These are phyloP conservation scores for Nyctibius bracteatus DNA, from an alignment of 2,113 vertebrate genomes.

Conservation along the genomic window DNA sequence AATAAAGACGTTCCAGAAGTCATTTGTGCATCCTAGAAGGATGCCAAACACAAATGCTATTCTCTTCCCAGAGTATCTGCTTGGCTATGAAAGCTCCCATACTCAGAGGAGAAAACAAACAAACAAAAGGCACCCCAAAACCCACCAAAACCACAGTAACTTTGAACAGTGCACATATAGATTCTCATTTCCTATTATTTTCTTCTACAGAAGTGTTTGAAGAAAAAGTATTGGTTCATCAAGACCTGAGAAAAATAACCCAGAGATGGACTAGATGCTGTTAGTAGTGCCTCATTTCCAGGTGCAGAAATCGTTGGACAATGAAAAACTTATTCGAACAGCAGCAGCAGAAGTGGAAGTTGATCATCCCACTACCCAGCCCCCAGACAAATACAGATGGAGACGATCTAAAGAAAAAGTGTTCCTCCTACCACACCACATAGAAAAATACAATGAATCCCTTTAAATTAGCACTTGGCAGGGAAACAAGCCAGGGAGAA, in stretches of 20 bases:
- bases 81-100: background rate
- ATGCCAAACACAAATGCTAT: background rate
- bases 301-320: background rate
- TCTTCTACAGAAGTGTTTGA: background rate
- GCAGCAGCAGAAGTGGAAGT: conserved; percentile 5
- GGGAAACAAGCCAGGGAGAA: background rate
- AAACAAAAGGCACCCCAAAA: background rate
- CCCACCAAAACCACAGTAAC: background rate
- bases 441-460: conserved; percentile 11
- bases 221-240: background rate
- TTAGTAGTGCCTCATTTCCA: background rate
- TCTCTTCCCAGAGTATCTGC: background rate
- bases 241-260: background rate
- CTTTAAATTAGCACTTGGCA: conserved; percentile 30
- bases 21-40: background rate
- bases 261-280: background rate
- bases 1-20: background rate
- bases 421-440: background rate
- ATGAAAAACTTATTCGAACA: background rate
- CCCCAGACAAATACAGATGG: conserved; percentile 38
- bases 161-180: background rate
- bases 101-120: background rate
- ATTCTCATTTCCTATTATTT: background rate
- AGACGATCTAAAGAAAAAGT: background rate
- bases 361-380: background rate